Evolutionary conservation across 2,888 invertebrate species (phyloP).

Genomic region (Aquatica leii): DNA sequence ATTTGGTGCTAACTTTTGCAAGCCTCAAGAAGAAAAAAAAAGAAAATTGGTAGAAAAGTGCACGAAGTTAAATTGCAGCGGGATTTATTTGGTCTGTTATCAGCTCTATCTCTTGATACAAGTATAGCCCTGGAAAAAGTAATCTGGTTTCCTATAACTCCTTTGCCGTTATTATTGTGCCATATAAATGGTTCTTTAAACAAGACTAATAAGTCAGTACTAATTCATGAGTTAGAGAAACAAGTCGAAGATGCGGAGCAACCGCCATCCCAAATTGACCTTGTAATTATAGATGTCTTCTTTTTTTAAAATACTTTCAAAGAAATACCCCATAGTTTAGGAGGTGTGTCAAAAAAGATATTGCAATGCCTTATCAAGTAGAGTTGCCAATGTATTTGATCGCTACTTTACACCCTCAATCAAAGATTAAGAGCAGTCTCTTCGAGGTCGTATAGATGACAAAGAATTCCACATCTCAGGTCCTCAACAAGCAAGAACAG

Average conservation of each 20-base stretch:
- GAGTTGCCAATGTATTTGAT: no score
- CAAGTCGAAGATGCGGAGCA: slow-evolving; percentile 38
- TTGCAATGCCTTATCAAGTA: slow-evolving; percentile 41
- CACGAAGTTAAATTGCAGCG: neutral
- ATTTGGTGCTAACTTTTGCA: slow-evolving; percentile 40
- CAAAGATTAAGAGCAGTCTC: slow-evolving; percentile 42
- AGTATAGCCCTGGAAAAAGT: slow-evolving; percentile 23
- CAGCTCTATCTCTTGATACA: slow-evolving; percentile 16
- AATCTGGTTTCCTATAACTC: slow-evolving; percentile 36
- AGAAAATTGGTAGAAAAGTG: slow-evolving; percentile 19
- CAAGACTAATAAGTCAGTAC: slow-evolving; percentile 41
- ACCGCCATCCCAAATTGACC: slow-evolving; percentile 37
- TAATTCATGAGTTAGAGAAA: no score
- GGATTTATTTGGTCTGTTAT: slow-evolving; percentile 10
- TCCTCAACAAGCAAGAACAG: slow-evolving; percentile 36
- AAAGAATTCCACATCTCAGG: slow-evolving; percentile 34
- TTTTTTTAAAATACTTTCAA: no score
- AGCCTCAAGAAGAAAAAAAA: no score
- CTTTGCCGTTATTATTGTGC: slow-evolving; percentile 42
- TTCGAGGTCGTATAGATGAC: slow-evolving; percentile 35
- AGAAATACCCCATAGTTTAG: slow-evolving; percentile 41
- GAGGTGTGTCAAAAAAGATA: no score
- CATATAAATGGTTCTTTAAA: slow-evolving; percentile 43
- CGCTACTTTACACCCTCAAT: slow-evolving; percentile 45
- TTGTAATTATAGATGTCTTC: no score